These are phyloP conservation scores for Chouioia cunea DNA, from an alignment of 2,888 invertebrate genomes.

Conservation along the genomic window DNA sequence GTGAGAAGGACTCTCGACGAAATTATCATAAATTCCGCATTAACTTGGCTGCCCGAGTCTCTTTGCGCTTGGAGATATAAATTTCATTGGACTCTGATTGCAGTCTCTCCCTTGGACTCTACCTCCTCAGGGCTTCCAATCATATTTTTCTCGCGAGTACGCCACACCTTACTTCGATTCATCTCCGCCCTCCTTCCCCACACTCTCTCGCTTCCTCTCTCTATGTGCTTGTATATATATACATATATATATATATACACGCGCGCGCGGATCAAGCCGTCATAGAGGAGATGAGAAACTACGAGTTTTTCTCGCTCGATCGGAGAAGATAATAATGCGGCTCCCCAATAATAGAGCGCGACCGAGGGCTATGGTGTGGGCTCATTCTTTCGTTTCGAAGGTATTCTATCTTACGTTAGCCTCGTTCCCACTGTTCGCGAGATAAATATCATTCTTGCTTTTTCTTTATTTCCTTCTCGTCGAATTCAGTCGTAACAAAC, in stretches of 20 bases:
- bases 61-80: conserved; percentile 51
- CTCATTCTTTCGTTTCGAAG: too few species aligned
- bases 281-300: conserved; percentile 37
- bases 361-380: too few species aligned
- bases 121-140: conserved; percentile 23
- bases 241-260: neutral
- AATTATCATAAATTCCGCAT: conserved; percentile 57
- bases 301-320: conserved; percentile 32
- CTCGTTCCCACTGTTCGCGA: too few species aligned
- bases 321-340: conserved; percentile 41
- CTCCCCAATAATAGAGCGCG: conserved; percentile 25
- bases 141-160: conserved; percentile 27
- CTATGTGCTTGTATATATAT: neutral
- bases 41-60: conserved; percentile 44
- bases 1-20: conserved; percentile 49
- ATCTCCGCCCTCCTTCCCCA: neutral
- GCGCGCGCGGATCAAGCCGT: conserved; percentile 26
- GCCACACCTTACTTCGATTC: neutral
- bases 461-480: too few species aligned
- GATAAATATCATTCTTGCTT: too few species aligned
- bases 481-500: too few species aligned
- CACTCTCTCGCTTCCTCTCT: neutral
- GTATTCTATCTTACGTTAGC: neutral
- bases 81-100: conserved; percentile 58
- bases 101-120: conserved; percentile 45